Percentiles rank a stretch among this genome's conserved stretches.
Conservation (phyloP, 2,888 invertebrate species). For the Sabatieria punctata region DNA sequence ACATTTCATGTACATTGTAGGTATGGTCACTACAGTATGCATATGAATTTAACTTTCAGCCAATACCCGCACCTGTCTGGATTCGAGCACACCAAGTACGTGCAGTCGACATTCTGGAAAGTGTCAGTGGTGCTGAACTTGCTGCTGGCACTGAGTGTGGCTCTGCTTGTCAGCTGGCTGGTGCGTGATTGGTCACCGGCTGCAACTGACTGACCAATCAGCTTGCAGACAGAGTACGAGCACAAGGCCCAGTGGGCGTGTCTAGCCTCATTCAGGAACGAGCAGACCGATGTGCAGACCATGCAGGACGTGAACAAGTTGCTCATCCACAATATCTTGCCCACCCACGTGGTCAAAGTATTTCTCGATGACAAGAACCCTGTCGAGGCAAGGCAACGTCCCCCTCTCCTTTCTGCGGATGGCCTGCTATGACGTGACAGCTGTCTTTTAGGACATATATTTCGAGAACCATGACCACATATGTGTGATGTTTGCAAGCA, state of each 20-base stretch:
- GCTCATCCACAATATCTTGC: constrained; percentile 81
- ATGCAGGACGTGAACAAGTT: constrained; percentile 93
- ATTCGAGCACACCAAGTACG: no score
- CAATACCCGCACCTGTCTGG: no score
- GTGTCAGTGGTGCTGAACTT: no score
- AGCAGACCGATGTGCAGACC: constrained; percentile 86
- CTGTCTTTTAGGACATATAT: constrained; percentile 55
- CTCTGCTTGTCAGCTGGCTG: no score
- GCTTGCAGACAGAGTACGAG: constrained; percentile 29
- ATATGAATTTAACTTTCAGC: no score
- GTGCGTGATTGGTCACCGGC: no score
- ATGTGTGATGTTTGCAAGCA: constrained; percentile 94
- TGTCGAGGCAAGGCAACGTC: constrained; percentile 43
- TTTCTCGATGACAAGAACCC: constrained; percentile 55
- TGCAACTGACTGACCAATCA: no score
- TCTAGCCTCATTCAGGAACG: constrained; percentile 71
- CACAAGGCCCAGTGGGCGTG: constrained; percentile 71
- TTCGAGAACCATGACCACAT: constrained; percentile 82
- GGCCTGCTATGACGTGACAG: constrained; percentile 1
- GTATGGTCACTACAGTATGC: no score
- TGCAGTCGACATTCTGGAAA: no score
- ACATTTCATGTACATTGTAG: no score
- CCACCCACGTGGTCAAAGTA: constrained; percentile 84
- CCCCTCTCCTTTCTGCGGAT: neutral
- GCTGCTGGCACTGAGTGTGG: no score